Base-by-base conservation (phyloP, 2,797 vertebrate genomes). In the Mus caroli region DNA sequence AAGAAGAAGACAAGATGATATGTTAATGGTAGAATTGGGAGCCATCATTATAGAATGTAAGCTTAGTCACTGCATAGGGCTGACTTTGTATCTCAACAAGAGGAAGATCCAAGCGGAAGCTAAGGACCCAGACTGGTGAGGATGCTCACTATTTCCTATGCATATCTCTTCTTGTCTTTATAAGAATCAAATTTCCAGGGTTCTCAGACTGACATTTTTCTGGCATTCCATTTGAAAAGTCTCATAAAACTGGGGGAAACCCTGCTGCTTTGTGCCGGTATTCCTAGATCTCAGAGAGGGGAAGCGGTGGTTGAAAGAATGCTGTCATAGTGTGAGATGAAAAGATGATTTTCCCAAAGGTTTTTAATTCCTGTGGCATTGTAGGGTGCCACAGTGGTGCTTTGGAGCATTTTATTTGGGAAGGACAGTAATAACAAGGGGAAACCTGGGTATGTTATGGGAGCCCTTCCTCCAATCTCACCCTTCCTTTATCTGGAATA, bases 111-210 rank as follows among this genome's bases (percentile, higher is more conserved):
- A 19, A 50, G 10, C 50, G 50, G 50, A 50, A 10, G 50, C 80
- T 19, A 89, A 71, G 82, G 76, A 82, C 24, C 75, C 34, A 50
- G 69, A 54, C 88, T 90, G 60, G 80, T 50, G 52, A 87, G 43
- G 56, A 94, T 79, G 71, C 52, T 84, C 46, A 46, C 60, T 77
- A 17, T 82, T 84, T 87, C 46, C 75, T 90, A 43, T 10, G 22
- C 40, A 9, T 26, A 58, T 83, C 88, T 93, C 88, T 95, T 92
- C 93, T 93, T 85, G 31, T 92, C 43, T 93, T 95, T 92, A 34
- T 87, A 92, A 67, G 94, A 96, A 78, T 97, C 89, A 77, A 46
- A 76, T 97, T 96, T 83, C 95, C 88, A 96, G 0, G 71, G 94
- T 86, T 90, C 95, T 94, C 89, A 88, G 71, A 90, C 64, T 78